These are phyloP conservation scores for Campoletis sonorensis DNA, from an alignment of 1,140 invertebrate species.

Conservation along the genomic window DNA sequence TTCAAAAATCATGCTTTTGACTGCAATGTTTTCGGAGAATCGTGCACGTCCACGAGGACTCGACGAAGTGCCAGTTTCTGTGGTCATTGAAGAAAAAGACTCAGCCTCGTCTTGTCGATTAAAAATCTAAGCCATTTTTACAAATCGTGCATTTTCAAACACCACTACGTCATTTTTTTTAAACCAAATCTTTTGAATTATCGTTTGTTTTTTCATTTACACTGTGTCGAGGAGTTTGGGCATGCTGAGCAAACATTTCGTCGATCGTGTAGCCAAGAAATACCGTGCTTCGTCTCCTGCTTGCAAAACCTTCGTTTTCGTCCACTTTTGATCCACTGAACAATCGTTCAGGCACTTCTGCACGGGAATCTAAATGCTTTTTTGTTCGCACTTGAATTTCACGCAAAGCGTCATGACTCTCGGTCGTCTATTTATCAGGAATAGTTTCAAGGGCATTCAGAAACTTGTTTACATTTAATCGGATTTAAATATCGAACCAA, in stretches of 20 bases:
- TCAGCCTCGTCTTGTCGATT: slow-evolving; percentile 16
- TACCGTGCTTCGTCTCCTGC: slow-evolving; percentile 15
- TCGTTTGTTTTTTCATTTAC: slow-evolving; percentile 1
- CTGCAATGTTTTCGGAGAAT: slow-evolving; percentile 57
- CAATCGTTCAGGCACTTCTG: neutral
- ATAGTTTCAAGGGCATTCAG: neutral
- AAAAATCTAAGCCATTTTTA: neutral
- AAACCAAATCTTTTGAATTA: neutral
- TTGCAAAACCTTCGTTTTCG: slow-evolving; percentile 20
- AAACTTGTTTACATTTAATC: neutral
- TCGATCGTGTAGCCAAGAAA: neutral
- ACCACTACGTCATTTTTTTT: no score
- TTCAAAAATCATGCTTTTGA: slow-evolving; percentile 54
- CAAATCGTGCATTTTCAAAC: neutral
- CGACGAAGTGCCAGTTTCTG: neutral
- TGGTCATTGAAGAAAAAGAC: neutral
- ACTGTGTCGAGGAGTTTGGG: neutral
- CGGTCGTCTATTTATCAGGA: slow-evolving; percentile 2
- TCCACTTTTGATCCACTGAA: slow-evolving; percentile 1
- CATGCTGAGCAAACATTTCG: neutral
- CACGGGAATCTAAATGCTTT: slow-evolving; percentile 30
- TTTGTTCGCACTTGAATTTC: slow-evolving; percentile 36
- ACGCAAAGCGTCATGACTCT: neutral
- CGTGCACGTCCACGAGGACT: neutral
- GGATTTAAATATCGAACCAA: neutral